Percentiles rank a stretch among this genome's conserved stretches.
phyloP scores from a whole-genome alignment of 2,113 vertebrate species.

The Hyla sarda region DNA sequence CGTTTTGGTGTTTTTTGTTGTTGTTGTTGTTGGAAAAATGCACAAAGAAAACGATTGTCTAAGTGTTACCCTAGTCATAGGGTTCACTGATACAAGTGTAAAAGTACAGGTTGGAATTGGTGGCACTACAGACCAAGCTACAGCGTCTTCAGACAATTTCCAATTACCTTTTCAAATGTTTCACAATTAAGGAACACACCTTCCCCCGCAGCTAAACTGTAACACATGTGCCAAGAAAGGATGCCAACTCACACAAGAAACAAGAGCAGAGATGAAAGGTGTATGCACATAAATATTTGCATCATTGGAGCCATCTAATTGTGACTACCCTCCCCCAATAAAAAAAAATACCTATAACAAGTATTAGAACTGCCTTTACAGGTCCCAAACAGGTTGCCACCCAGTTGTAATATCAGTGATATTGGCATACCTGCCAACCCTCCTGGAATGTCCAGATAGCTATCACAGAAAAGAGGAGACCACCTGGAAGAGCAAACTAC shows the following conservation, averaged over 20 bases:
- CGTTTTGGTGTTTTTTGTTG: too few species aligned
- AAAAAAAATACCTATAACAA: neutral
- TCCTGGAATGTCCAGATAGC: neutral
- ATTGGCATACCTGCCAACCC: neutral
- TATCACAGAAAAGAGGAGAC: neutral
- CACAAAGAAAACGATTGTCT: too few species aligned
- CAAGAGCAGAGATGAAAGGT: neutral
- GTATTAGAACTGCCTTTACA: neutral
- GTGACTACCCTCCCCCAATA: neutral
- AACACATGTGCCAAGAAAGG: neutral
- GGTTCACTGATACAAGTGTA: neutral
- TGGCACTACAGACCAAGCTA: neutral
- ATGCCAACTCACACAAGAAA: conserved; percentile 1
- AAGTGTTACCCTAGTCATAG: neutral
- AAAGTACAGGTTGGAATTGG: neutral
- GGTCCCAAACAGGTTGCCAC: neutral
- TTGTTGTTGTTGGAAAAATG: too few species aligned
- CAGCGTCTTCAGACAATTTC: neutral
- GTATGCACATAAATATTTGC: neutral
- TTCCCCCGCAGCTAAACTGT: neutral
- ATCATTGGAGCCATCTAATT: neutral
- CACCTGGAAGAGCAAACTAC: too few species aligned
- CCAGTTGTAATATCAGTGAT: neutral
- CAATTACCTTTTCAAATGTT: neutral
- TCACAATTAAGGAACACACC: neutral